phyloP scores from a whole-genome alignment of 2,888 invertebrate genomes.

The Leptopterna dolabrata region DNA sequence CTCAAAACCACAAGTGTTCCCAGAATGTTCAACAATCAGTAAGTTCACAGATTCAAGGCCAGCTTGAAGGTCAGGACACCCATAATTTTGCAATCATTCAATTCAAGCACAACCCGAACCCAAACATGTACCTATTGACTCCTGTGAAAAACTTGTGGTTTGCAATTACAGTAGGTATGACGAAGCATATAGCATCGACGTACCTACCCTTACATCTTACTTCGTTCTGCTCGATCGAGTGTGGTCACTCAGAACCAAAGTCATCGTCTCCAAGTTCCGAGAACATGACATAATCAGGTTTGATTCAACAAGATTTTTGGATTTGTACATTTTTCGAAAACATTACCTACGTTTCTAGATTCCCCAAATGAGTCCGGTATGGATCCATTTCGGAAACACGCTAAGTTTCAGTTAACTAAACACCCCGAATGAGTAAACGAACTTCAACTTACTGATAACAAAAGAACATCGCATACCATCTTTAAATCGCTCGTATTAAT shows the following conservation, averaged over 20 bases:
- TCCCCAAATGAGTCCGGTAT: background rate
- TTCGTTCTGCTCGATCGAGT: background rate
- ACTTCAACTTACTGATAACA: too few relatives aligned
- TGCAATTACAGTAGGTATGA: background rate
- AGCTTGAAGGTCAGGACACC: background rate
- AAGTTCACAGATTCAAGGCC: background rate
- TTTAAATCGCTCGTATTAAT: too few relatives aligned
- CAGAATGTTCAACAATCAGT: background rate
- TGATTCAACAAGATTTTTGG: background rate
- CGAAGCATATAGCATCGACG: background rate
- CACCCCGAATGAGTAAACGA: too few relatives aligned
- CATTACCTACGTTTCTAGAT: background rate
- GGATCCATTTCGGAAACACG: background rate
- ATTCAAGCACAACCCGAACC: background rate
- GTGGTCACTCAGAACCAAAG: background rate
- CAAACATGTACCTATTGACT: background rate
- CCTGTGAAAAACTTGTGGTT: background rate
- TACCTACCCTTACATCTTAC: background rate
- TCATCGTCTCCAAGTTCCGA: background rate
- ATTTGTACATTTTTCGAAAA: too few relatives aligned
- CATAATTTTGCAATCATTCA: background rate
- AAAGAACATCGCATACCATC: too few relatives aligned
- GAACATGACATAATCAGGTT: background rate
- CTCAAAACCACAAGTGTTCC: background rate
- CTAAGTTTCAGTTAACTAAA: too few relatives aligned